A percentile compares a stretch with the other conserved stretches of the same genome.
Evolutionary conservation across 2,797 vertebrate genomes (phyloP).

Genomic region (Tapera naevia): DNA sequence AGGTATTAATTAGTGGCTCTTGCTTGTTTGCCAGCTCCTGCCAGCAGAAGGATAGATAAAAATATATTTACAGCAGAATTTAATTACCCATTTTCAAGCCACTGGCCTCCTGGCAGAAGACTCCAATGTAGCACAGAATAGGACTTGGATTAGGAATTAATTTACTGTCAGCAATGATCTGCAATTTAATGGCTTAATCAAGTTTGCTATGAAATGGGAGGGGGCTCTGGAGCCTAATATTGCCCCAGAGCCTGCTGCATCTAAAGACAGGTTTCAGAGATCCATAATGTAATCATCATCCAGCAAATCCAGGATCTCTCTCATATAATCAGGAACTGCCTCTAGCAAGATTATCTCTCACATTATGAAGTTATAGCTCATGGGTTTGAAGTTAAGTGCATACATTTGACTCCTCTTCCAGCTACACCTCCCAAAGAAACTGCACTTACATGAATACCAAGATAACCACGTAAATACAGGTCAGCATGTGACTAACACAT

Average conservation of each 20-base stretch:
- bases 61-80: slow-evolving; percentile 28
- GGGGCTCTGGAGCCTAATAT: slow-evolving; percentile 38
- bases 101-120: slow-evolving; percentile 37
- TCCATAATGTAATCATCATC: neutral
- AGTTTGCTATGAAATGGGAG: slow-evolving; percentile 55
- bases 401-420: neutral
- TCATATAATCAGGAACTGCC: neutral
- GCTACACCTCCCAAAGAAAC: neutral
- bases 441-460: neutral
- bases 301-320: neutral
- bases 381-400: neutral
- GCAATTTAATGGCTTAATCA: slow-evolving; percentile 72
- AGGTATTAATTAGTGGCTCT: slow-evolving; percentile 62
- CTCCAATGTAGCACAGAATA: neutral
- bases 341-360: neutral
- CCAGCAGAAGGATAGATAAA: slow-evolving; percentile 17
- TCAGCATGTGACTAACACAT: neutral
- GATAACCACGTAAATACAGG: neutral
- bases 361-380: neutral
- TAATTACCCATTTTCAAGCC: slow-evolving; percentile 56
- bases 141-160: slow-evolving; percentile 70
- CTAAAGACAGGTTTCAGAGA: neutral
- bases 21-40: slow-evolving; percentile 56
- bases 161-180: slow-evolving; percentile 68
- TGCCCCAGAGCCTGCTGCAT: slow-evolving; percentile 24